phyloP scores from a whole-genome alignment of 37 sponge, comb jelly and placozoan genomes.

The Tethya wilhelma region DNA sequence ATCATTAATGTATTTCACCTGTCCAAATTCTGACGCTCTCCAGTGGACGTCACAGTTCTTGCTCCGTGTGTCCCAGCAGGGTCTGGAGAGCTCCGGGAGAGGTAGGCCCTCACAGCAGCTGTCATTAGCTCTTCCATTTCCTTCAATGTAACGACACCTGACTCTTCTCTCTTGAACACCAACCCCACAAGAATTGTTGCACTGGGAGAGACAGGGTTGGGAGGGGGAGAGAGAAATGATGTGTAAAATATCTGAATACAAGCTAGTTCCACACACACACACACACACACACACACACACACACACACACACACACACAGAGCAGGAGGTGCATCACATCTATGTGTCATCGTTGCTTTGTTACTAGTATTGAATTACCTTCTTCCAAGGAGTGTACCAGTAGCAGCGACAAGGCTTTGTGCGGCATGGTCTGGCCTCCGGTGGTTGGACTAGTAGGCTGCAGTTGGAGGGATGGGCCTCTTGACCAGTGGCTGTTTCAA shows the following conservation, averaged over 20 bases:
- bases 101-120: slow-evolving; percentile 13
- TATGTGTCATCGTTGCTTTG: not conserved
- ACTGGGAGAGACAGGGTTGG: slow-evolving; percentile 19
- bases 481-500: not conserved
- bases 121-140: not conserved
- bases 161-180: slow-evolving; percentile 8
- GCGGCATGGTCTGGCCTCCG: slow-evolving; percentile 1
- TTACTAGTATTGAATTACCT: not conserved
- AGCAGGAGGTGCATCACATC: no score
- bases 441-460: no score
- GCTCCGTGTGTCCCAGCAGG: slow-evolving; percentile 6
- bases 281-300: no score
- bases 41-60: not conserved
- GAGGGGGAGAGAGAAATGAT: not conserved
- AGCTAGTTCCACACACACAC: no score
- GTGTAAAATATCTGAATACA: not conserved
- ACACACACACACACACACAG: no score
- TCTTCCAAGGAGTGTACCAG: not conserved
- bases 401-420: not conserved
- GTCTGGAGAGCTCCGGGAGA: not conserved
- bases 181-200: slow-evolving; percentile 27
- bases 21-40: not conserved
- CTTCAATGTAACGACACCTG: not conserved
- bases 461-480: slow-evolving; percentile 10
- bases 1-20: not conserved